phyloP scores from a whole-genome alignment of 2,113 vertebrate species.

The Colinus virginianus region DNA sequence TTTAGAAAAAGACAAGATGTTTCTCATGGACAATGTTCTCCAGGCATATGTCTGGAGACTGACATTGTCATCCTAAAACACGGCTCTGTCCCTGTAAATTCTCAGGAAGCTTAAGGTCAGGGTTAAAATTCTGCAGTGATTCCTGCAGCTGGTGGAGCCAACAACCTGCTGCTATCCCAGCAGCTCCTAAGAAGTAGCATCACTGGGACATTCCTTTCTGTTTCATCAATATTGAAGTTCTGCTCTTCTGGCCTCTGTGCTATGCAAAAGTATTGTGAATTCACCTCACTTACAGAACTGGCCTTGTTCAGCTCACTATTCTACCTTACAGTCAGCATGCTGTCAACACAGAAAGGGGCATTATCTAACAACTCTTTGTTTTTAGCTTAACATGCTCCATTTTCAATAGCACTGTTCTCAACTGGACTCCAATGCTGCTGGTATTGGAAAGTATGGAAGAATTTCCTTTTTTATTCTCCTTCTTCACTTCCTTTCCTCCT shows the following conservation, averaged over 20 bases:
- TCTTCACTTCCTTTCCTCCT: neutral
- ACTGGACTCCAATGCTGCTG: neutral
- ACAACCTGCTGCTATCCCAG: neutral
- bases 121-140: neutral
- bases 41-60: neutral
- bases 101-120: neutral
- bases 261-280: neutral
- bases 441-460: neutral
- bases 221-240: neutral
- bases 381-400: neutral
- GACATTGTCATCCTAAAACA: neutral
- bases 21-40: neutral
- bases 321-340: neutral
- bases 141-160: neutral
- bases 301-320: neutral
- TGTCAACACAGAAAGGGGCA: neutral
- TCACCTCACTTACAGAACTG: neutral
- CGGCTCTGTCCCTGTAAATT: neutral
- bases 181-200: neutral
- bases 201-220: neutral
- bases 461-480: neutral
- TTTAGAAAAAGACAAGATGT: rapidly evolving
- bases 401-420: neutral
- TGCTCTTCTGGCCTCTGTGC: neutral
- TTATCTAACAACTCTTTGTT: neutral